phyloP scores from a whole-genome alignment of 2,113 vertebrate genomes.

The Onychostoma macrolepis region DNA sequence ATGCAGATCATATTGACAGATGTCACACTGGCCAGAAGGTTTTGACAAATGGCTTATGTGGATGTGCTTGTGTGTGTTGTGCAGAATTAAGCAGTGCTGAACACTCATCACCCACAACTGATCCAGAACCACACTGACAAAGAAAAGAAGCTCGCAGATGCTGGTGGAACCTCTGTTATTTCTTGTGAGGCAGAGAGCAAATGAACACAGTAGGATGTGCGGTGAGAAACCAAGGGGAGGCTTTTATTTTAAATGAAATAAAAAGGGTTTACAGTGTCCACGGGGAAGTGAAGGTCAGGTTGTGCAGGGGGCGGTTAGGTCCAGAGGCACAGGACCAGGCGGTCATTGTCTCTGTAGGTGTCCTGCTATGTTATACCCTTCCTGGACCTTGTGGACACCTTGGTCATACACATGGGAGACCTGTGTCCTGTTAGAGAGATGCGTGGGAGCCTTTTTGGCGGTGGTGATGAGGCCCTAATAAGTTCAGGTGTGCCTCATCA shows the following conservation, averaged over 20 bases:
- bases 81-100: background rate
- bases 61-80: background rate
- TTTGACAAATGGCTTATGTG: background rate
- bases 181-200: background rate
- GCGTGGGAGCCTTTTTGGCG: background rate
- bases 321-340: background rate
- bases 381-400: background rate
- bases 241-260: conserved; percentile 6
- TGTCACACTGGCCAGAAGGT: background rate
- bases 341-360: background rate
- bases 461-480: background rate
- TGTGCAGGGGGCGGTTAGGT: background rate
- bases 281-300: conserved; percentile 9
- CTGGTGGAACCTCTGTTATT: background rate
- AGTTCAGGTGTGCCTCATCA: conserved; percentile 17
- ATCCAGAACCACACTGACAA: background rate
- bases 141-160: background rate
- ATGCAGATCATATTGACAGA: background rate
- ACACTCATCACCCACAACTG: background rate
- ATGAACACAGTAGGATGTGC: background rate
- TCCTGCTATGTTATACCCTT: background rate
- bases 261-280: background rate
- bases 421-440: background rate
- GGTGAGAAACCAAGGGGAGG: background rate
- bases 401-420: background rate